These are phyloP conservation scores for Eurois occulta DNA, from an alignment of 2,888 invertebrate genomes.

Conservation along the genomic window DNA sequence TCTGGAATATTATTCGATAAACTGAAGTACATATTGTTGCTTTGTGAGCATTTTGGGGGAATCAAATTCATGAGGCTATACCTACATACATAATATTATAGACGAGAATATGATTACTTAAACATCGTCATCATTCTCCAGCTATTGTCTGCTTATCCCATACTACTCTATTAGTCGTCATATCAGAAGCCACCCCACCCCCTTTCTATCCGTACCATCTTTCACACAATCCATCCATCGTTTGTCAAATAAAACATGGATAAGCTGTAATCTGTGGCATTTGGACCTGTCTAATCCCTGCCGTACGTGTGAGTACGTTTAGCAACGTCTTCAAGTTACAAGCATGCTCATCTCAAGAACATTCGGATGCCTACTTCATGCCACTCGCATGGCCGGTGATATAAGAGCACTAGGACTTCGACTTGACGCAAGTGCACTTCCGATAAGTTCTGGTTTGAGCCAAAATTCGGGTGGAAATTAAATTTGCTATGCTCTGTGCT, in stretches of 20 bases:
- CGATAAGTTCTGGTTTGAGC: not conserved
- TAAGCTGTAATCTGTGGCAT: constrained; percentile 9
- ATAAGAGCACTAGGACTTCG: constrained; percentile 28
- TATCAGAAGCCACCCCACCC: not conserved
- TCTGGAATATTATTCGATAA: constrained; percentile 14
- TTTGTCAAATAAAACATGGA: not conserved
- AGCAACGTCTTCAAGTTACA: constrained; percentile 19
- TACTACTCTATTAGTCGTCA: not conserved
- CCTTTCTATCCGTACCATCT: not conserved
- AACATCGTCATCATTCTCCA: not conserved
- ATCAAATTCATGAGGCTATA: not conserved
- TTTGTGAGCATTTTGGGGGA: constrained; percentile 10
- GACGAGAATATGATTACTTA: not conserved
- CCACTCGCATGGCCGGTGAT: constrained; percentile 26
- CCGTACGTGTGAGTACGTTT: not conserved
- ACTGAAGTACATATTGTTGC: not conserved
- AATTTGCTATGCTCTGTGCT: not conserved
- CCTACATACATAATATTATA: not conserved
- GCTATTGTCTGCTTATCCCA: not conserved
- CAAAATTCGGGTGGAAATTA: not conserved
- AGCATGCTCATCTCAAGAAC: constrained; percentile 45
- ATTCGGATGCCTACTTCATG: constrained; percentile 42
- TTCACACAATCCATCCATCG: not conserved
- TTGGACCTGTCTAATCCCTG: not conserved
- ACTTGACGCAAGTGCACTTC: constrained; percentile 33